Conservation (phyloP, 2,888 invertebrate genomes). For the Lasioglossum vierecki region DNA sequence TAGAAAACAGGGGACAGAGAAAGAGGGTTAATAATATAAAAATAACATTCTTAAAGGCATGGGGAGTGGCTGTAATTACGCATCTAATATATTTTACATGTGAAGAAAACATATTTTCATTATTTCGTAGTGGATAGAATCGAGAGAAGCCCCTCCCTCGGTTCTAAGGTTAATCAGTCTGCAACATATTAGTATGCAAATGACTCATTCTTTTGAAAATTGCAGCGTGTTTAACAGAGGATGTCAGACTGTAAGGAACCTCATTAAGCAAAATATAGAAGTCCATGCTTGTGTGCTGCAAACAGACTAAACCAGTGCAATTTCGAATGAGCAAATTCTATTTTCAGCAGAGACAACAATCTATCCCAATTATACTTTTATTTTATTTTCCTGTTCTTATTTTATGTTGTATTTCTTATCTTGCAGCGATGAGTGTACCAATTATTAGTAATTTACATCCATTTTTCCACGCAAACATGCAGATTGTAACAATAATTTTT, state of each 20-base stretch:
- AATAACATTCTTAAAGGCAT: background rate
- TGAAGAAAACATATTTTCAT: background rate
- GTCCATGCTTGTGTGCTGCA: background rate
- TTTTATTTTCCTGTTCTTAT: background rate
- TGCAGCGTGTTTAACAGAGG: background rate
- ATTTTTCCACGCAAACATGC: background rate
- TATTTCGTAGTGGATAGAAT: background rate
- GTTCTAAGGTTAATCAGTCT: background rate
- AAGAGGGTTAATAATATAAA: no score
- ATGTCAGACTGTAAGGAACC: background rate
- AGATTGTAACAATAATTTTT: background rate
- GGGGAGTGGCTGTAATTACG: background rate
- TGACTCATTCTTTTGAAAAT: background rate
- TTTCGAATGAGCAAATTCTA: background rate
- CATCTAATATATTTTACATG: background rate
- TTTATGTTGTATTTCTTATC: background rate
- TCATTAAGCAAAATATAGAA: background rate
- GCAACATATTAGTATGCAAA: background rate
- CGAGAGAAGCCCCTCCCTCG: background rate
- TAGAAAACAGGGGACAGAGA: no score
- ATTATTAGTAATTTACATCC: background rate
- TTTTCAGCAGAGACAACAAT: background rate
- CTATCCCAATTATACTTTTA: background rate
- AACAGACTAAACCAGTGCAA: background rate
- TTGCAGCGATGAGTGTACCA: background rate